Conservation (phyloP, 23 tunicate genomes). For the Ciona savignyi region DNA sequence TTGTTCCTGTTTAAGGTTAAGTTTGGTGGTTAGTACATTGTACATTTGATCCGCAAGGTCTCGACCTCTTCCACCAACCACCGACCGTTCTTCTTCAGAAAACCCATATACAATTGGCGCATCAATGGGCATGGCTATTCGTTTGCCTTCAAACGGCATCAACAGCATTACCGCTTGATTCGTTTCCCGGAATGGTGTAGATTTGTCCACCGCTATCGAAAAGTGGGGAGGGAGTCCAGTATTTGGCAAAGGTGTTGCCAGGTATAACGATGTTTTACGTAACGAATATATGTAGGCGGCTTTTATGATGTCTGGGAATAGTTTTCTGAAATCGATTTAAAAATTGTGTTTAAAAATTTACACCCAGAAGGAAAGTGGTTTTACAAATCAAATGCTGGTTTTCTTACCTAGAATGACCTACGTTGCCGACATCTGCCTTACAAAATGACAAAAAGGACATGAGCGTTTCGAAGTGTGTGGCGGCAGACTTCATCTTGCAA, state of each 20-base stretch:
- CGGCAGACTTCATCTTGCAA: constrained; percentile 2
- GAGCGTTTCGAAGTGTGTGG: constrained; percentile 1
- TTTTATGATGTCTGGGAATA: too few species aligned
- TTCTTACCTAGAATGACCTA: constrained; percentile 1
- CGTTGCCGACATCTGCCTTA: background rate
- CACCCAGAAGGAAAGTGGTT: too few species aligned
- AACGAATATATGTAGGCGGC: too few species aligned
- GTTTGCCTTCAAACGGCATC: background rate
- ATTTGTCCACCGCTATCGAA: too few species aligned
- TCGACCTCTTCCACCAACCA: background rate
- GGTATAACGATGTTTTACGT: too few species aligned
- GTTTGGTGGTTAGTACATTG: background rate
- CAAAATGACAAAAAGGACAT: background rate
- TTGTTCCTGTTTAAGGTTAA: background rate
- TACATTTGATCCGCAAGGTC: background rate
- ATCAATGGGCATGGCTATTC: constrained; percentile 1
- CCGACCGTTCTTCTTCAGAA: background rate
- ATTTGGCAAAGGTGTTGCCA: background rate
- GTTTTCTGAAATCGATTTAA: too few species aligned
- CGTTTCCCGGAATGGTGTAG: background rate
- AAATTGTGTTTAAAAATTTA: too few species aligned
- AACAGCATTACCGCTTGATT: background rate
- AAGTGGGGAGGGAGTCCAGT: too few species aligned
- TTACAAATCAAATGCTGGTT: too few species aligned
- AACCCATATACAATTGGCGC: background rate